Evolutionary conservation across 1,140 invertebrate species (phyloP), one percentile per base, ranked within the genome.

Genomic region (Habropoda laboriosa): DNA sequence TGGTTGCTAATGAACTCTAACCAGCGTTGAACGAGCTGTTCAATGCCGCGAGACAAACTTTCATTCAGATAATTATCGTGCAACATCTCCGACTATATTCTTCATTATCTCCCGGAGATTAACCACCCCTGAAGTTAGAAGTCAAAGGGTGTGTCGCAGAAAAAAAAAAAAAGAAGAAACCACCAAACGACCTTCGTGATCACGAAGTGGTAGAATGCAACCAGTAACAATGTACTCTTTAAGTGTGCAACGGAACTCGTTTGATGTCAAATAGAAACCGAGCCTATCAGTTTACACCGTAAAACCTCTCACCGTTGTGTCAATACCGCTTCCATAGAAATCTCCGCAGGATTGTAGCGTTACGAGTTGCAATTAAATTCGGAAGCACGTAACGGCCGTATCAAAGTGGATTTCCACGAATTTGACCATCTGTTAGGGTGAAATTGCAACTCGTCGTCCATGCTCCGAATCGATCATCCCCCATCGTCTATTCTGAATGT

Each of bases 31-130:
- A 57, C 45, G 21, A 76, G 16, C 61, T 42, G 38, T 47, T 58
- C 30, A 30, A 47, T n/a, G 13, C 27, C 21, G 1, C 12, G 18
- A 1, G 16, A 3, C n/a, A 47, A 16, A 4, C 24, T 51, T 49
- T 60, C 49, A 77, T 77, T 77, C 71, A 78, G 53, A 71, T 78
- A 30, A 1, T 18, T 40, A 77, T 77, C 51, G 18, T 38, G 27
- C 42, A 57, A 49, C 21, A 49, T 42, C n/a, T 30, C 24, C n/a
- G 5, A 60, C 21, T 30, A 68, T 58, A n/a, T 16, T 64, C 27
- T 42, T 66, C 35, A 32, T 75, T 77, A 47, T 21, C 32, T 8
- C 5, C 0, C 7, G 12, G 1, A 24, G 6, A 38, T 6, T 21
- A 35, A 40, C 2, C 32, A 61, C 12, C 1, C 1, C 7, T 18